Base-by-base conservation (phyloP, 2,113 vertebrate genomes). In the Prolemur simus region DNA sequence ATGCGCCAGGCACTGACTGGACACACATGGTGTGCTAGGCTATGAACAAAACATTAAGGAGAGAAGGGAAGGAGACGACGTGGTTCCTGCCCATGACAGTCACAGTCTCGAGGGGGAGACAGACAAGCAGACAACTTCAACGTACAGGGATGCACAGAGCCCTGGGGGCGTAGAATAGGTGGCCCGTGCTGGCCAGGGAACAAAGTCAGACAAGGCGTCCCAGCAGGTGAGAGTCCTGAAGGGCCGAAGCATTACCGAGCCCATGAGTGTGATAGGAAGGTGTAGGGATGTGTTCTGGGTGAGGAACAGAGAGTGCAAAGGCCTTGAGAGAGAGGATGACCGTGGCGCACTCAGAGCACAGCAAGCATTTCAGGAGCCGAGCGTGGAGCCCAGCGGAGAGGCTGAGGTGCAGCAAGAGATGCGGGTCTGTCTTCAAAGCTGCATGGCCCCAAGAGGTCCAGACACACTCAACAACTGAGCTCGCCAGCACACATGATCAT, bases 321-420 rank as follows among this genome's bases (percentile, higher is more conserved):
- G 27, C 49, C 60, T 21, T 7, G 4, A 23, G 34, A 52, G 54
- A 74, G 8, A 14, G 63, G 71, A 29, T 0, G 11, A 37, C 32
- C 1, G 1, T 0, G 0, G 74, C 1, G 25, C 34, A 52, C 52
- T 81, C 34, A 4, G 39, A 7, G 15, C 10, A 56, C 1, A 4
- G 39, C 34, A 60, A 42, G 52, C 20, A 6, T 15, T 81, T 64
- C 14, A 27, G 76, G 52, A 39, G 76, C 27, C 7, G 9, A 52
- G 21, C 27, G 0, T 7, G 66, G n/a, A 25, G 58, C 0, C 56
- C 34, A 3, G 18, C 52, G 47, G 23, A 20, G 49, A 56, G 76
- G 25, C 25, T 13, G 15, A 86, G 52, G n/a, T 32, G 42, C 56
- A 32, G 25, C 49, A 6, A 66, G 58, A 74, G 89, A 58, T 3